Conservation (phyloP, 1,140 invertebrate genomes). For the Ceratitis capitata region DNA sequence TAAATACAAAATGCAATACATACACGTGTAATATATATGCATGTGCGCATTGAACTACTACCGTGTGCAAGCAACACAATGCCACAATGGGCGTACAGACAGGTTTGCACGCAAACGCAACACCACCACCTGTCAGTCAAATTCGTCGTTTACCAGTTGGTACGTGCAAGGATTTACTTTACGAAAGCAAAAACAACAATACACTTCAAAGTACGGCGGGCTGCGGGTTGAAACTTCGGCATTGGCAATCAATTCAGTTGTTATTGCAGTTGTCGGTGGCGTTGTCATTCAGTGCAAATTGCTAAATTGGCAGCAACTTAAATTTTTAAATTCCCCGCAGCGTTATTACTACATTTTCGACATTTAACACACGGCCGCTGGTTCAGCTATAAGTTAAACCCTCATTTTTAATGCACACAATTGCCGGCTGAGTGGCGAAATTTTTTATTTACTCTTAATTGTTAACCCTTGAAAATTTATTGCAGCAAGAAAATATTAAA, state of each 20-base stretch:
- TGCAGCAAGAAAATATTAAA: background rate
- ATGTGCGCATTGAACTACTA: background rate
- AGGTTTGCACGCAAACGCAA: background rate
- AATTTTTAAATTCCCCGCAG: background rate
- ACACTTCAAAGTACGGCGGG: background rate
- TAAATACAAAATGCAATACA: background rate
- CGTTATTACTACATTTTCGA: background rate
- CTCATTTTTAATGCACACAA: background rate
- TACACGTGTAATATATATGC: background rate
- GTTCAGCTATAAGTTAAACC: background rate
- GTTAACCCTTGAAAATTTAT: background rate
- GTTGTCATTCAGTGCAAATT: background rate
- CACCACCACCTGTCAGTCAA: background rate
- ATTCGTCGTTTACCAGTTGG: background rate
- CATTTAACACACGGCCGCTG: background rate
- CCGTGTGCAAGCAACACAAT: background rate
- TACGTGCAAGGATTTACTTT: background rate
- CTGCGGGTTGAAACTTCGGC: background rate
- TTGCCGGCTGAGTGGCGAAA: background rate
- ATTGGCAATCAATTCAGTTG: background rate
- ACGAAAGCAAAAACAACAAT: background rate
- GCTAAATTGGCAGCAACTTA: background rate
- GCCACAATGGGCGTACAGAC: background rate
- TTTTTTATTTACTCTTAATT: constrained; percentile 8
- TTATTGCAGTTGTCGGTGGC: background rate